Evolutionary conservation across 2,113 vertebrate species (phyloP), one percentile per base, ranked within the genome.

Genomic region (Colinus virginianus): DNA sequence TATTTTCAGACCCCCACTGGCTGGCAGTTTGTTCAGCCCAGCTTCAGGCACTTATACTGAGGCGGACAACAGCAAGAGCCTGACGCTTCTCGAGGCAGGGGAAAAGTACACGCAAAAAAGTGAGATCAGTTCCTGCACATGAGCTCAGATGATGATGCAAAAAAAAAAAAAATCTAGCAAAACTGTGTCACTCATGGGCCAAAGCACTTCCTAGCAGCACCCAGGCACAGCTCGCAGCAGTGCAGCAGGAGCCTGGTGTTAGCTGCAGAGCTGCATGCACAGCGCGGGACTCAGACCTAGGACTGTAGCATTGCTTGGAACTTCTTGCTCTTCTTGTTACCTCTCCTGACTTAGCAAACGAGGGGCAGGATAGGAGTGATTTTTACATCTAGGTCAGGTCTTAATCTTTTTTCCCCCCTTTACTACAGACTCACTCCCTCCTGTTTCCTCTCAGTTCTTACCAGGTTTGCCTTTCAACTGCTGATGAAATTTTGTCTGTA

Each of bases 331-430:
- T 78, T 58, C 58, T 78, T 22, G 8, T 86, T 83, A 75, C 58
- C 72, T 81, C 46, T 69, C 69, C 66, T 64, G 77, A 84, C 83
- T 66, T 28, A 61, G 46, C 61, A 90, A 80, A 77, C 28, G 32
- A 14, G 42, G 70, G 64, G 32, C 62, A 82, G 51, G 68, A 51
- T 43, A 34, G 63, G 38, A 91, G 38, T 21, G 61, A 64, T 53
- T 74, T 91, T 75, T 68, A 4, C 76, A 81, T 92, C 53, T 90
- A 62, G 90, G 92, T 91, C 80, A 92, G 83, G 90, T 84, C 62
- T 70, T 85, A 70, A 77, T 77, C 5, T 64, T 88, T 78, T 83
- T 84, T 25, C 30, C 21, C 61, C 30, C 26, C 64, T 88, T 86
- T 62, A 61, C 77, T 86, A 36, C 36, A 51, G 38, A 75, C 78